Conservation (phyloP, 2,888 invertebrate genomes). For the Nephrotoma appendiculata region DNA sequence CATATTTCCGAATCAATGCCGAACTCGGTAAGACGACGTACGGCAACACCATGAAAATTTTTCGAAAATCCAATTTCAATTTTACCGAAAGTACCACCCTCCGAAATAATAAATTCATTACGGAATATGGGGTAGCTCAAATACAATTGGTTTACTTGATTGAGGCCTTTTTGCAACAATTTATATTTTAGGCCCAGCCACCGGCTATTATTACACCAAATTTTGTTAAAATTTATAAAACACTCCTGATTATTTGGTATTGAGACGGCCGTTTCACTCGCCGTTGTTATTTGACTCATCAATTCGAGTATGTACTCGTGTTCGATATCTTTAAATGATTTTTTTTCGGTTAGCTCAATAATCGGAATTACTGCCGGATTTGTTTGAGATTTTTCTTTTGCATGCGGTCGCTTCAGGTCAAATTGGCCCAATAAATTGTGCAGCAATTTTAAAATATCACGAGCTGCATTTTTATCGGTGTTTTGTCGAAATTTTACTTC, state of each 20-base stretch:
- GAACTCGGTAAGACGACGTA: conserved; percentile 15
- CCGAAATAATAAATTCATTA: conserved; percentile 8
- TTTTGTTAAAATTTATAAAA: conserved; percentile 7
- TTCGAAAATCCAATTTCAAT: conserved; percentile 26
- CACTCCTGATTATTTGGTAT: background rate
- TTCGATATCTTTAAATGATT: background rate
- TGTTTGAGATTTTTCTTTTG: background rate
- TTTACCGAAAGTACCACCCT: conserved; percentile 27
- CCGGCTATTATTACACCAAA: conserved; percentile 7
- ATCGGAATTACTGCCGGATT: background rate
- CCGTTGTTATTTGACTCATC: background rate
- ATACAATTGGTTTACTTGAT: conserved; percentile 7
- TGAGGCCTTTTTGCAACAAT: conserved; percentile 8
- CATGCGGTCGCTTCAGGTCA: background rate
- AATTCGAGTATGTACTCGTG: background rate
- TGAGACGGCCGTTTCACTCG: background rate
- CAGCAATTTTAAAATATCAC: background rate
- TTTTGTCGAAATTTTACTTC: background rate
- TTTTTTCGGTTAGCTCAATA: background rate
- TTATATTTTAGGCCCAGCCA: conserved; percentile 8
- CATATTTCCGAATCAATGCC: conserved; percentile 7
- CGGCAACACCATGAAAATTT: conserved; percentile 21
- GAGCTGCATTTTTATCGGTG: background rate
- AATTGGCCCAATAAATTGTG: background rate
- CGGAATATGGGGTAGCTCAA: conserved; percentile 8